Conservation (phyloP, 2,113 vertebrate genomes). For the Gallinago media region DNA sequence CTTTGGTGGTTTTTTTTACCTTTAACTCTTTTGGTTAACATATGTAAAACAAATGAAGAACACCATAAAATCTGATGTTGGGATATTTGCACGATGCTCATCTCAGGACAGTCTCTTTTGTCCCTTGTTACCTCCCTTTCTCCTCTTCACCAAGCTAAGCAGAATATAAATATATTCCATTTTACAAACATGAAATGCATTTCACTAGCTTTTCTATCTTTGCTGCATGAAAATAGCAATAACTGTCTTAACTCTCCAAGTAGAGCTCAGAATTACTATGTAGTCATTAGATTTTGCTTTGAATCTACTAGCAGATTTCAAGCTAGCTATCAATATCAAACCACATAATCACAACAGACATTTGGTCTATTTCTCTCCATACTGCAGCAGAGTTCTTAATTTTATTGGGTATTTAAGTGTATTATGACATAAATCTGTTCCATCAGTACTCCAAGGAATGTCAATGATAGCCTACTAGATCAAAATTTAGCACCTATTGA, state of each 20-base stretch:
- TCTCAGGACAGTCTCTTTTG: not conserved
- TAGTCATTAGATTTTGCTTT: not conserved
- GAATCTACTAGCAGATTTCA: not conserved
- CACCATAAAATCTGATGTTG: not conserved
- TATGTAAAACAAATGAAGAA: constrained; percentile 14
- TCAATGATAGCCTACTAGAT: not conserved
- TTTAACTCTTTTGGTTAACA: not conserved
- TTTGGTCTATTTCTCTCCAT: not conserved
- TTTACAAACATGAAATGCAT: not conserved
- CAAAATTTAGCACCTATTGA: not conserved
- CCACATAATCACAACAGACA: not conserved
- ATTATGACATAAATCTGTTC: not conserved
- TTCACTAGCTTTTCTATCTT: not conserved
- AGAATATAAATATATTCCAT: not conserved
- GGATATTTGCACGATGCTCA: not conserved
- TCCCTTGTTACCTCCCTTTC: not conserved
- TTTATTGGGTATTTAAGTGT: not conserved
- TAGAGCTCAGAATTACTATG: not conserved
- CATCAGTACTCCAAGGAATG: not conserved
- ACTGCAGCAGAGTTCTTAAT: not conserved
- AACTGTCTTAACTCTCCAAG: not conserved
- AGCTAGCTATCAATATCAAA: not conserved
- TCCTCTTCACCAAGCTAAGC: not conserved
- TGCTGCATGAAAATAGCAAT: not conserved
- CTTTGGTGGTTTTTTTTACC: not conserved